These are phyloP conservation scores for Bujurquina vittata DNA, from an alignment of 2,113 vertebrate species.

Conservation along the genomic window DNA sequence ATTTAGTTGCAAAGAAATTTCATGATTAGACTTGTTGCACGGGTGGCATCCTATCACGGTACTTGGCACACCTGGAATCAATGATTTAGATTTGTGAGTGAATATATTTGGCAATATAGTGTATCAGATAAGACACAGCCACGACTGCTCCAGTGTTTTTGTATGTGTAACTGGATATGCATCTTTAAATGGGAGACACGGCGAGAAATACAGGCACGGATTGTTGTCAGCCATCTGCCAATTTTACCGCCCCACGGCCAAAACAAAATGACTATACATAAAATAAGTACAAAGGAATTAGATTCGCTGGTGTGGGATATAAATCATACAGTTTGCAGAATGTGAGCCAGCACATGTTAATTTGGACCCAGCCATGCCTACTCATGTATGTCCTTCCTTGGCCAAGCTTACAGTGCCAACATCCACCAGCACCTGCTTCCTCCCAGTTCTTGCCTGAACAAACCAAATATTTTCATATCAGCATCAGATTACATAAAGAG, in stretches of 20 bases:
- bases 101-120: too few relatives aligned
- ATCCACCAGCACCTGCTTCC: conserved; percentile 52
- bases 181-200: conserved; percentile 1
- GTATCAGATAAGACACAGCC: not conserved
- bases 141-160: not conserved
- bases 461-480: conserved; percentile 45
- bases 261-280: conserved; percentile 53
- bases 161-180: not conserved
- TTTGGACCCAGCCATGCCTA: conserved; percentile 60
- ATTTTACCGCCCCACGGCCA: conserved; percentile 23
- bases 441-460: conserved; percentile 30
- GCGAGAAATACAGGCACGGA: conserved; percentile 4
- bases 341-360: conserved; percentile 51
- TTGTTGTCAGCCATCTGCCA: conserved; percentile 53
- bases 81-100: too few relatives aligned
- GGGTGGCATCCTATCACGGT: too few relatives aligned
- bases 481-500: conserved; percentile 14
- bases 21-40: too few relatives aligned
- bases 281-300: conserved; percentile 64
- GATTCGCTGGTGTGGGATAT: conserved; percentile 54
- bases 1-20: too few relatives aligned
- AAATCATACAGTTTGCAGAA: conserved; percentile 63
- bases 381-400: conserved; percentile 54
- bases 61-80: too few relatives aligned
- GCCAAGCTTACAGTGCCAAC: conserved; percentile 42